phyloP scores from a whole-genome alignment of 1,140 invertebrate species.

The Drosophila subpulchrella region DNA sequence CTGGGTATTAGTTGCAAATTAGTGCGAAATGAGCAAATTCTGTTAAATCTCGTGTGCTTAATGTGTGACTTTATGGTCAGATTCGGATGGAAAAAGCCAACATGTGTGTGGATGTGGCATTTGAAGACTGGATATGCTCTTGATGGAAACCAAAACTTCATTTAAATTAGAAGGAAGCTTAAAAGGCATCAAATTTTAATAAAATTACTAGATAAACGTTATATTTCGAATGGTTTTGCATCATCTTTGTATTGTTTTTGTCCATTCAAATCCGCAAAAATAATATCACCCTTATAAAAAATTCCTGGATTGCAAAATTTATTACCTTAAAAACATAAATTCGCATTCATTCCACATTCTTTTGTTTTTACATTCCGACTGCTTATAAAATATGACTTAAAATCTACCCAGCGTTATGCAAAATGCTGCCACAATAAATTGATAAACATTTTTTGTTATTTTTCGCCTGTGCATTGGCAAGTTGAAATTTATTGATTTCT shows the following conservation, averaged over 20 bases:
- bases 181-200: neutral
- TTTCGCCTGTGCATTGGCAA: constrained; percentile 44
- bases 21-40: constrained; percentile 49
- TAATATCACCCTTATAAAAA: neutral
- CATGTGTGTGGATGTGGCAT: constrained; percentile 28
- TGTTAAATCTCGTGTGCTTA: constrained; percentile 71
- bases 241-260: no score
- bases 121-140: neutral
- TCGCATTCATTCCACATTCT: neutral
- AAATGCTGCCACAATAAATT: constrained; percentile 60
- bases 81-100: constrained; percentile 4
- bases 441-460: constrained; percentile 40
- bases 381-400: constrained; percentile 35
- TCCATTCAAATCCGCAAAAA: neutral
- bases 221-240: no score
- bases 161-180: neutral
- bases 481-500: constrained; percentile 79
- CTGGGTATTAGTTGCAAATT: constrained; percentile 69
- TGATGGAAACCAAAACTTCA: neutral
- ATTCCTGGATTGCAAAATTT: neutral
- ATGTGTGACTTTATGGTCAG: constrained; percentile 73
- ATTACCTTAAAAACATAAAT: constrained; percentile 12
- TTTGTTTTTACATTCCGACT: constrained; percentile 12
- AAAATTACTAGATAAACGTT: no score
- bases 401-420: constrained; percentile 40